Evolutionary conservation across 1,140 invertebrate species (phyloP).

Genomic region (Calephelis nemesis): DNA sequence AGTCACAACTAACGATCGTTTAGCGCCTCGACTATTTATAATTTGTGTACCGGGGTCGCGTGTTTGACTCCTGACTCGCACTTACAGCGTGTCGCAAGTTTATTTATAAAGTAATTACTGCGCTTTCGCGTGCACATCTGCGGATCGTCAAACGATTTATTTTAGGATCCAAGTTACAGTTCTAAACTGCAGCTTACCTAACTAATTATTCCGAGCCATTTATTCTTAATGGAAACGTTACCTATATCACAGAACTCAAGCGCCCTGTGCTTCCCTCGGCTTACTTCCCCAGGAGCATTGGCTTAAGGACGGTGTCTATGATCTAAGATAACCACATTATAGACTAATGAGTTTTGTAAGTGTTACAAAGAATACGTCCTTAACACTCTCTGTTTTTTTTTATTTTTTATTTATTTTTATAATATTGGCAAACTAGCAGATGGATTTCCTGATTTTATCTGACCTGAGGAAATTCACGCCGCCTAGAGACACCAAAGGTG

Average conservation of each 20-base stretch:
- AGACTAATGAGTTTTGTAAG: too few relatives aligned
- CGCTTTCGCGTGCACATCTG: constrained; percentile 17
- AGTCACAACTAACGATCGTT: not conserved
- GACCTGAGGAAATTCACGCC: too few relatives aligned
- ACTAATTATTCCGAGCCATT: constrained; percentile 12
- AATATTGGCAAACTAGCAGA: too few relatives aligned
- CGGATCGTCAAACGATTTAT: constrained; percentile 19
- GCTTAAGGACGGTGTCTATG: too few relatives aligned
- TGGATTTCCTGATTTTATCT: too few relatives aligned
- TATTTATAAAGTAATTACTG: constrained; percentile 16
- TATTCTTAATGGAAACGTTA: constrained; percentile 2
- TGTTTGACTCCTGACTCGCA: not conserved
- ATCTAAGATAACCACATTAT: too few relatives aligned
- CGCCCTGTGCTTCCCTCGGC: not conserved
- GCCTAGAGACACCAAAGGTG: too few relatives aligned
- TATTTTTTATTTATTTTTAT: too few relatives aligned
- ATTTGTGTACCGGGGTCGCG: constrained; percentile 5
- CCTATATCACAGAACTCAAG: not conserved
- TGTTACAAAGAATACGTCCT: too few relatives aligned
- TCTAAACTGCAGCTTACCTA: constrained; percentile 5
- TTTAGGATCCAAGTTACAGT: constrained; percentile 2
- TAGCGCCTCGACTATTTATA: not conserved
- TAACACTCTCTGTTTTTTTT: too few relatives aligned
- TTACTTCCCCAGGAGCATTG: not conserved
- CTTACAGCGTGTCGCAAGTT: constrained; percentile 2